These are phyloP conservation scores for Drosophila recens DNA, from an alignment of 2,888 invertebrate species.

Conservation along the genomic window DNA sequence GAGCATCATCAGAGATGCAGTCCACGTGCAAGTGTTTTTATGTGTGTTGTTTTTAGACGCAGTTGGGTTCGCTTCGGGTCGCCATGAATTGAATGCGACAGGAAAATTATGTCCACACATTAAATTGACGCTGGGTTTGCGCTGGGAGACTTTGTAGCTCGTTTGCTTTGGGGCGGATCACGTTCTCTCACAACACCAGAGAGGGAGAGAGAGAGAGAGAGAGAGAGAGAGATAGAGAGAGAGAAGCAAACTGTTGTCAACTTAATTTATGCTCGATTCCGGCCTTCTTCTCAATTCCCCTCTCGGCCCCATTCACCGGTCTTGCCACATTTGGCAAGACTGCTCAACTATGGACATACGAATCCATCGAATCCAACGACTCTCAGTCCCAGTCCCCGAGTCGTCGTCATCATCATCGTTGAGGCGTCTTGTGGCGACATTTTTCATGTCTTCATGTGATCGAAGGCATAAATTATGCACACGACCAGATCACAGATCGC, in stretches of 20 bases:
- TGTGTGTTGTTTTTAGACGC: conserved; percentile 59
- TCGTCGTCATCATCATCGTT: conserved; percentile 74
- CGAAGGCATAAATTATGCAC: conserved; percentile 80
- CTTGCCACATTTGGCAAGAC: conserved; percentile 73
- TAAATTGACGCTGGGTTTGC: conserved; percentile 65
- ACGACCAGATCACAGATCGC: conserved; percentile 56
- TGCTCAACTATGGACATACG: conserved; percentile 60
- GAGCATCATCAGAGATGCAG: conserved; percentile 66
- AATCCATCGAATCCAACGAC: conserved; percentile 38
- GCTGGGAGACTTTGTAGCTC: conserved; percentile 27
- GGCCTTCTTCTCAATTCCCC: conserved; percentile 6
- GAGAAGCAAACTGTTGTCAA: conserved; percentile 66
- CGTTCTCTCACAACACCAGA: conserved; percentile 22
- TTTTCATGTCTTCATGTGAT: conserved; percentile 81
- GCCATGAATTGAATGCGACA: conserved; percentile 77
- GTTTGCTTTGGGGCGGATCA: conserved; percentile 39
- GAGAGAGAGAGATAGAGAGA: not conserved
- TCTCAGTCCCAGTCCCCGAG: conserved; percentile 14
- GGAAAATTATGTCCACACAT: conserved; percentile 81
- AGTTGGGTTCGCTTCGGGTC: conserved; percentile 28
- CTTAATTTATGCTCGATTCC: conserved; percentile 80
- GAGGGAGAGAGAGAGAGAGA: not conserved
- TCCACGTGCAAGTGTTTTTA: conserved; percentile 75
- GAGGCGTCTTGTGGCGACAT: conserved; percentile 78
- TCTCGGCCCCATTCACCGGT: conserved; percentile 8